Evolutionary conservation across 2,113 vertebrate genomes (phyloP), one percentile per base, ranked within the genome.

Genomic region (Pomatorhinus ruficollis): DNA sequence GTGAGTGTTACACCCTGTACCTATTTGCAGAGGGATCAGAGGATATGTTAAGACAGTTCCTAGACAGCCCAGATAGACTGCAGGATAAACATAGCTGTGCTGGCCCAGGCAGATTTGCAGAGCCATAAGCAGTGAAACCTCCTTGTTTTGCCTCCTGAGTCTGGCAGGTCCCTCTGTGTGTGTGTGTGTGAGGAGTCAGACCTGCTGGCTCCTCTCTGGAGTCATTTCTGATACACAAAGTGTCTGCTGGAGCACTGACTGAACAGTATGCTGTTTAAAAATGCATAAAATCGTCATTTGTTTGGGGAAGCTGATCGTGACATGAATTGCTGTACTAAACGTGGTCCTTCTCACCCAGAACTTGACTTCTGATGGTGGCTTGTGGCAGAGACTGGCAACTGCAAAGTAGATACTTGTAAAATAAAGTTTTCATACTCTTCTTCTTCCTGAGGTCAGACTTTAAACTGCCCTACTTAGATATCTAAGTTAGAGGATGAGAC

Each of bases 161-260:
- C 72, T 84, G 80, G 33, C 2, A 0, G 52, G 81, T 87, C 69
- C 47, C 22, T 49, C 6, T 49, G 47, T 49, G 47, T 5, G 6
- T 31, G 77, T 31, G 77, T 87, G 91, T 37, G 83, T 82, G 91
- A 87, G 69, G 17, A 87, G 49, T 77, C 93, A 95, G 89, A 95
- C 91, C 42, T 68, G 75, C 94, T 79, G 81, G 66, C 93, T 93
- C 90, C 89, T 92, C 66, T 85, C 65, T 69, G 74, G 35, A 89
- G 81, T 45, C 1, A 76, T 66, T 87, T 79, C 78, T 89, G 75
- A 30, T 45, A 87, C 50, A 60, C 45, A 93, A 83, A 72, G 70
- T 87, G 89, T 69, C 66, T 93, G 75, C 87, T 72, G 63, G 42
- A 76, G 66, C 40, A 86, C 19, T 25, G 14, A 35, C 31, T 66